These are phyloP conservation scores for Cyaniris semiargus DNA, from an alignment of 2,888 invertebrate species.

Conservation along the genomic window DNA sequence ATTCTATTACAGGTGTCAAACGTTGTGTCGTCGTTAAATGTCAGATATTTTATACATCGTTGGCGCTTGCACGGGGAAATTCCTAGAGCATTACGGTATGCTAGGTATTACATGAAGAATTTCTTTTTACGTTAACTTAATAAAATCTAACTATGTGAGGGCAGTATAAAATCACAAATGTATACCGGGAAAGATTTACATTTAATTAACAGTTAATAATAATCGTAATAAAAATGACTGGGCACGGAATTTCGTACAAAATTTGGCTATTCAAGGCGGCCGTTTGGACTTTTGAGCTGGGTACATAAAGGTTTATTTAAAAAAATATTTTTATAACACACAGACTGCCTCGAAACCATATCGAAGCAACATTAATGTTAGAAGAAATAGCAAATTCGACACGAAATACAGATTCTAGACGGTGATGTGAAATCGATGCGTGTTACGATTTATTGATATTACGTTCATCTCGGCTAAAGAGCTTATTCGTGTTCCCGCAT, in stretches of 20 bases:
- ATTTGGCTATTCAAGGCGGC: too few relatives aligned
- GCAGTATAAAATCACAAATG: too few relatives aligned
- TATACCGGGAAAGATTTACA: too few relatives aligned
- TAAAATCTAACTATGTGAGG: not conserved
- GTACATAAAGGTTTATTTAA: too few relatives aligned
- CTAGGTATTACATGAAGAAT: not conserved
- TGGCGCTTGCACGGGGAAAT: not conserved
- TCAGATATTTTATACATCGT: not conserved
- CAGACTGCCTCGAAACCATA: too few relatives aligned
- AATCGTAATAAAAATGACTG: too few relatives aligned
- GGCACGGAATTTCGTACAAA: too few relatives aligned
- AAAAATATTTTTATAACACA: too few relatives aligned
- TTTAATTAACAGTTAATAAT: too few relatives aligned
- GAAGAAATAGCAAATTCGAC: not conserved
- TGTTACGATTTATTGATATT: slow-evolving; percentile 25
- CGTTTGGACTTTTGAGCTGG: too few relatives aligned
- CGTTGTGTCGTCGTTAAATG: slow-evolving; percentile 6
- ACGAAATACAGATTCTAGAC: not conserved
- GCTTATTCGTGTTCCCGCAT: slow-evolving; percentile 11
- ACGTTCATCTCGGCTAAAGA: slow-evolving; percentile 22
- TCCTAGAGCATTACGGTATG: not conserved
- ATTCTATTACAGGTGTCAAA: slow-evolving; percentile 14
- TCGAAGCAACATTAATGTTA: not conserved
- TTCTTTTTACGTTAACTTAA: not conserved
- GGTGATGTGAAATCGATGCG: not conserved